Conservation (phyloP, 2,888 invertebrate species). For the Morpho helenor region DNA sequence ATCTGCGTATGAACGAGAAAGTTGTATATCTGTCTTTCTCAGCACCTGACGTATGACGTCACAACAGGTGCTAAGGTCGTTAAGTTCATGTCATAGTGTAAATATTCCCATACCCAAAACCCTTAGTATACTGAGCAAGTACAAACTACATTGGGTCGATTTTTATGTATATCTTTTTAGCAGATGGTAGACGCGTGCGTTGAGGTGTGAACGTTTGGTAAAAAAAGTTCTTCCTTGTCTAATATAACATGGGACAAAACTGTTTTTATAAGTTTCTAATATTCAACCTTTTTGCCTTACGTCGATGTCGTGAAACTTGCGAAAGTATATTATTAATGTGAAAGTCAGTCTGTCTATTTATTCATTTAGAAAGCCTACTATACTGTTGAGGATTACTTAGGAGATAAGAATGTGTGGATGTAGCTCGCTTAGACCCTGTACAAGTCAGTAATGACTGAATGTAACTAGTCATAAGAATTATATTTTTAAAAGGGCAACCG, state of each 20-base stretch:
- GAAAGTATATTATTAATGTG: no score
- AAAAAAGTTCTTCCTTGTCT: constrained; percentile 18
- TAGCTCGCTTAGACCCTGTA: no score
- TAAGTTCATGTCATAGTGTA: constrained; percentile 42
- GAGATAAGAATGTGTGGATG: no score
- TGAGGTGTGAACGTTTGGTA: constrained; percentile 35
- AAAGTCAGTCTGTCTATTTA: no score
- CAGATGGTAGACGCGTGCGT: constrained; percentile 52
- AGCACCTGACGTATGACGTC: constrained; percentile 48
- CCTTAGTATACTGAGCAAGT: constrained; percentile 17
- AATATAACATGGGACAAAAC: background rate
- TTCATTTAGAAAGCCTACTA: no score
- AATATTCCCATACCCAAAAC: background rate
- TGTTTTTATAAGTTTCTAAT: background rate
- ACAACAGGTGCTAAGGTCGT: constrained; percentile 48
- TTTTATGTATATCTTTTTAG: constrained; percentile 22
- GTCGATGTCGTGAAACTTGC: no score
- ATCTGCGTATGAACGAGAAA: constrained; percentile 30
- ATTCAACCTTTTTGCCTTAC: no score
- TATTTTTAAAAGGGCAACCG: no score
- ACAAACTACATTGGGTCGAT: background rate
- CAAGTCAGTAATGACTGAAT: no score
- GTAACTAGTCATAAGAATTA: no score
- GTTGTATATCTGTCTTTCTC: constrained; percentile 21
- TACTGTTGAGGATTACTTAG: no score